phyloP scores from a whole-genome alignment of 2,797 vertebrate species.

The Onychomys arenicola region DNA sequence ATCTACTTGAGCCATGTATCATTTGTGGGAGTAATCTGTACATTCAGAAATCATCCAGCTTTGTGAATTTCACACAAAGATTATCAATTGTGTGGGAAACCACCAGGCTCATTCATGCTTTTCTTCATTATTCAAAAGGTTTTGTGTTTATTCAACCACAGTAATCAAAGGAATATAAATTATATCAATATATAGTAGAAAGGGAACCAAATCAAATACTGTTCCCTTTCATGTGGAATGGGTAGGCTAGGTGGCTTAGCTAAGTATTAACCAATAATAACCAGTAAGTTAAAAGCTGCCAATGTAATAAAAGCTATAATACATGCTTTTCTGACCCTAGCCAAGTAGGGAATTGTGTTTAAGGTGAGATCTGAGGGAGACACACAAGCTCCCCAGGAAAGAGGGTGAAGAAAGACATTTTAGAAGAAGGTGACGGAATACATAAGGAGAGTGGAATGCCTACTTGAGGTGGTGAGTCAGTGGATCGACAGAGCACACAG shows the following conservation, averaged over 20 bases:
- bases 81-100: neutral
- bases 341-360: neutral
- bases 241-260: neutral
- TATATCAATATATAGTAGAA: neutral
- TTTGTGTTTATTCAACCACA: neutral
- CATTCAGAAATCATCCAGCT: slow-evolving; percentile 9
- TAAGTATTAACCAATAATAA: neutral
- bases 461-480: neutral
- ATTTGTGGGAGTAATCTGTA: neutral
- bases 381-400: neutral
- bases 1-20: neutral
- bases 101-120: slow-evolving; percentile 10
- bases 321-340: neutral
- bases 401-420: neutral
- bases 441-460: neutral
- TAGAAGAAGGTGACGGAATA: neutral
- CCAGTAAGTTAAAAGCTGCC: slow-evolving; percentile 29
- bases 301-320: neutral
- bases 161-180: slow-evolving; percentile 29
- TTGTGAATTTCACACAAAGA: slow-evolving; percentile 18
- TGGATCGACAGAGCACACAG: neutral
- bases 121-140: neutral
- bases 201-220: neutral
- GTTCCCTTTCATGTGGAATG: neutral
- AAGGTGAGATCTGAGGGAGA: neutral